phyloP scores from a whole-genome alignment of 2,113 vertebrate genomes.

The Oenanthe melanoleuca region DNA sequence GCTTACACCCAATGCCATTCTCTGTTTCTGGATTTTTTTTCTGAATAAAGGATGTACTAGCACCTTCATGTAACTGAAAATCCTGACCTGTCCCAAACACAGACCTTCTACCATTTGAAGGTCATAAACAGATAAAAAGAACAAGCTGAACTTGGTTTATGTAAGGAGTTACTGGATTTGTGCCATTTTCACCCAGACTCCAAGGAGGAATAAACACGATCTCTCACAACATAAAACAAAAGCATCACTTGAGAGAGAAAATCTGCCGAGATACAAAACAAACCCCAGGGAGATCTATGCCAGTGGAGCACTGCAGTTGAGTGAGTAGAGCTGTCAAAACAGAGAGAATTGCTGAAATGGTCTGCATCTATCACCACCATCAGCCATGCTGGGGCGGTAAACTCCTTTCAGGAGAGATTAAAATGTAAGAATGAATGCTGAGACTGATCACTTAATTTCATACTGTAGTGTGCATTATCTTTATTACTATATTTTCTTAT shows the following conservation, averaged over 20 bases:
- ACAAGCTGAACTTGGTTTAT: background rate
- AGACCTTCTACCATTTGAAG: background rate
- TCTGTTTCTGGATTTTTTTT: background rate
- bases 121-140: background rate
- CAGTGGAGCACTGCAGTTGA: background rate
- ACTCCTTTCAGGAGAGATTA: background rate
- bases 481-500: background rate
- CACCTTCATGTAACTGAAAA: background rate
- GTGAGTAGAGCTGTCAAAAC: conserved; percentile 19
- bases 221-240: background rate
- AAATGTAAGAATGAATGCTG: background rate
- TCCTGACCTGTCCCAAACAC: background rate
- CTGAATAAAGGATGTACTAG: background rate
- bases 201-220: background rate
- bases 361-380: conserved; percentile 7
- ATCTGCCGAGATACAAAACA: background rate
- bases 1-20: background rate
- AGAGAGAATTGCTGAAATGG: background rate
- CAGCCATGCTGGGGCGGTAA: background rate
- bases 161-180: background rate
- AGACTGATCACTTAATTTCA: background rate
- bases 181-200: background rate
- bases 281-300: background rate
- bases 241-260: background rate
- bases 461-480: background rate